Percentiles rank a stretch among this genome's conserved stretches.
Conservation (phyloP, 2,888 invertebrate genomes). For the Eretmocerus hayati region DNA sequence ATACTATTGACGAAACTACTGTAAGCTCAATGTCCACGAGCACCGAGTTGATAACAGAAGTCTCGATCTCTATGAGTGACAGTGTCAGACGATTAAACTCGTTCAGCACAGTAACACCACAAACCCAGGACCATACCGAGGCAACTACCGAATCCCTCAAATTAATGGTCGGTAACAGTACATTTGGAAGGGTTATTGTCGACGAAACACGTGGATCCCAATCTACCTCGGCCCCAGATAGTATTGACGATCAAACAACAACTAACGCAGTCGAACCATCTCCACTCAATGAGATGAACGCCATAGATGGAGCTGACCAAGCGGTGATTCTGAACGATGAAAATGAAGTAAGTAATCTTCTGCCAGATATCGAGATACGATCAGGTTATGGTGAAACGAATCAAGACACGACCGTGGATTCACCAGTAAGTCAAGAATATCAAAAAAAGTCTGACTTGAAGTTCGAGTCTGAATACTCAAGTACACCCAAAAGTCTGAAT, state of each 20-base stretch:
- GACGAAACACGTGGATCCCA: too few relatives aligned
- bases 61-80: slow-evolving; percentile 16
- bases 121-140: slow-evolving; percentile 8
- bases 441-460: too few relatives aligned
- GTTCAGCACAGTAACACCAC: too few relatives aligned
- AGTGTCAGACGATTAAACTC: slow-evolving; percentile 8
- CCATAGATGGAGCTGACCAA: too few relatives aligned
- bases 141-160: slow-evolving; percentile 1
- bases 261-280: background rate
- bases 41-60: slow-evolving; percentile 20
- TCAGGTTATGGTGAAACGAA: slow-evolving; percentile 14
- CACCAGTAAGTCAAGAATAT: slow-evolving; percentile 6
- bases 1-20: background rate
- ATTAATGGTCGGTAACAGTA: too few relatives aligned
- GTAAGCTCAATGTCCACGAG: slow-evolving; percentile 14
- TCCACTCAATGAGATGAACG: background rate
- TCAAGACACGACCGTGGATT: slow-evolving; percentile 7
- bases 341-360: slow-evolving; percentile 18
- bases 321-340: slow-evolving; percentile 1
- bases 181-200: too few relatives aligned
- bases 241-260: background rate
- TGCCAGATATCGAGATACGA: slow-evolving; percentile 11
- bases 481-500: too few relatives aligned
- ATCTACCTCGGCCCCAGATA: too few relatives aligned
- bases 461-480: too few relatives aligned